Evolutionary conservation across 2,888 invertebrate species (phyloP), one percentile per base, ranked within the genome.

Genomic region (Tachina lurida): DNA sequence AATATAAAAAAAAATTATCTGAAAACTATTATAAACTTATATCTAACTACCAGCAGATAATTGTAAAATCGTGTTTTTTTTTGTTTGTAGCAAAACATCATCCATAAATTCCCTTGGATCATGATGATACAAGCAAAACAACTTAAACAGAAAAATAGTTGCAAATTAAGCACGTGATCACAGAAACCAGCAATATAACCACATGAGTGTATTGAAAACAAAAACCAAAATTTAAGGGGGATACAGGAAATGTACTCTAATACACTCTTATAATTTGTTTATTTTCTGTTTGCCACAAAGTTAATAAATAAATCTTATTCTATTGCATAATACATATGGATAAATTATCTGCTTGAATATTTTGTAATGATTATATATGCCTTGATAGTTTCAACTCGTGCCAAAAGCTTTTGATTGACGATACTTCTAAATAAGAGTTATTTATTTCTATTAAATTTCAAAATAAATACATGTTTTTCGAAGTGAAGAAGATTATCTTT

Each of bases 11-110:
- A 52, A 10, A 10, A 19, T 12, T 17, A 45, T 47, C 62, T 54
- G 45, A 41, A 65, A 45, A 49, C 45, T 47, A 43, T 45, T 10
- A 56, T 31, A 45, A 76, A 67, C 45, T 65, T 76, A 58, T 67
- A n/a, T n/a, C n/a, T n/a, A n/a, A n/a, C n/a, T n/a, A 67, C 10
- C 56, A 76, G 19, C 52, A 56, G 45, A 47, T 67, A 76, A 76
- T 76, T 76, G 47, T 56, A 10, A 47, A 47, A 56, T 76, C 76
- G 76, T 76, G 76, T 45, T 52, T 10, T 4, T 22, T 22, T 1
- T 22, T 2, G 3, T 22, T 22, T 63, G 47, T 8, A 60, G 58
- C 60, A 39, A 47, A 17, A 65, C 12, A 45, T 17, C 7, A 17
- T 45, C 10, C 56, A 17, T 45, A 56, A 47, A 56, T 45, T 65